These are phyloP conservation scores for Petrolisthes cinctipes DNA, from an alignment of 2,888 invertebrate species.

Conservation along the genomic window DNA sequence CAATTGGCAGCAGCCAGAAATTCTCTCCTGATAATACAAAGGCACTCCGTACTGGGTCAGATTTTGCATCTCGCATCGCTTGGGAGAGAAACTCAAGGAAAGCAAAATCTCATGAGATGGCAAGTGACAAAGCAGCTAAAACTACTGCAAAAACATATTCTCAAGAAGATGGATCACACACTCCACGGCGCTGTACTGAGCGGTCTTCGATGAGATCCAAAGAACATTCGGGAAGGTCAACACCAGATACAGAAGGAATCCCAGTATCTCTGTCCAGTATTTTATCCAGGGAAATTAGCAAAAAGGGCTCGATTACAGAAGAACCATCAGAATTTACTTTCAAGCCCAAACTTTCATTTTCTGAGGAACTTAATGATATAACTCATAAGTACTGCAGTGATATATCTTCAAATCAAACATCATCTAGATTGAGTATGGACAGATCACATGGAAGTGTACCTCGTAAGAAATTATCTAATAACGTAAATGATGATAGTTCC, in stretches of 20 bases:
- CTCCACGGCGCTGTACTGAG: constrained; percentile 4
- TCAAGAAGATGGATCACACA: not conserved
- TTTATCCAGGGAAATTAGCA: constrained; percentile 19
- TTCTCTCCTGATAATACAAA: not conserved
- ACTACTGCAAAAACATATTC: not conserved
- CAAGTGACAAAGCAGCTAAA: too few relatives aligned
- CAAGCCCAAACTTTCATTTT: constrained; percentile 41
- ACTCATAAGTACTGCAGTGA: constrained; percentile 28
- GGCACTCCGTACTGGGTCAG: not conserved
- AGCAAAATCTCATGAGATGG: too few relatives aligned
- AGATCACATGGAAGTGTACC: not conserved
- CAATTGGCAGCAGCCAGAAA: not conserved
- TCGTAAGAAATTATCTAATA: not conserved
- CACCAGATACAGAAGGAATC: constrained; percentile 40
- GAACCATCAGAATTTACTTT: constrained; percentile 32
- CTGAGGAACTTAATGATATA: constrained; percentile 57
- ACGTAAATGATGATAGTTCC: constrained; percentile 17
- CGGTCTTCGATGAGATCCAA: constrained; percentile 14
- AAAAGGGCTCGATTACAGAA: not conserved
- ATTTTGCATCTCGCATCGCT: not conserved
- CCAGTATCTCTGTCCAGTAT: constrained; percentile 57
- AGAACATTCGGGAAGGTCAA: constrained; percentile 31
- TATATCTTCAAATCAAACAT: not conserved
- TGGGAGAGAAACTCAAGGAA: not conserved
- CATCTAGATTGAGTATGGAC: not conserved